Evolutionary conservation across 2,113 vertebrate species (phyloP), one percentile per base, ranked within the genome.

Genomic region (Emydura subglobosa): DNA sequence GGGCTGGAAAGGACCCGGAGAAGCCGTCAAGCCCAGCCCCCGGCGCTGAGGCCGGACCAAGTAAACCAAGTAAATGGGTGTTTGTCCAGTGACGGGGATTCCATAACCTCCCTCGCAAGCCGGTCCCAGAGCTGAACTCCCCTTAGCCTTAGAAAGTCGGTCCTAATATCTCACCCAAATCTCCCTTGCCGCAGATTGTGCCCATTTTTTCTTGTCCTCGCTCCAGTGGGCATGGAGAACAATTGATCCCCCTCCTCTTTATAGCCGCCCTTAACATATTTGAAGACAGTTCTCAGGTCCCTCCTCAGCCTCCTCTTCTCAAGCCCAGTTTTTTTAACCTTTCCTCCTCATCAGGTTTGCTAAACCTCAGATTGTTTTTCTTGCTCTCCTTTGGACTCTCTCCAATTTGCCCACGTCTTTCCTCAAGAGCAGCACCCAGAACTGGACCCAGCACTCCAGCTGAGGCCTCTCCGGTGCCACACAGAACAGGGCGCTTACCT

Each of bases 401-500:
- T 39, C 5, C 65, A 22, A 17, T 72, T 39, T 72, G 65, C n/a
- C 65, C 65, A 72, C 16, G 1, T 72, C 65, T 39, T 21, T 72
- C n/a, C 65, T 22, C 21, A 5, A 39, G 17, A 0, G 19, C 1
- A 5, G 19, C 1, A 1, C 1, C 3, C 9, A 72, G 8, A 72
- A 72, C 9, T 72, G 17, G 65, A 39, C 65, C 4, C n/a, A 4
- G 9, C 0, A 1, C 16, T 22, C 65, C 61, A 68, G 31, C 34
- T 39, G 19, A 39, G 19, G 19, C n/a, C 10, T 72, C 61, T 7
- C 8, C 17, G 7, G 4, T 9, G 17, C n/a, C 4, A 9, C n/a
- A n/a, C 3, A 68, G 14, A 72, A 19, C n/a, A 39, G n/a, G n/a
- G n/a, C 2, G 4, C 10, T 72, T 39, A 9, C 19, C 65, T 72